Conservation (phyloP, 2,797 vertebrate species). For the Sebastes iracundus region DNA sequence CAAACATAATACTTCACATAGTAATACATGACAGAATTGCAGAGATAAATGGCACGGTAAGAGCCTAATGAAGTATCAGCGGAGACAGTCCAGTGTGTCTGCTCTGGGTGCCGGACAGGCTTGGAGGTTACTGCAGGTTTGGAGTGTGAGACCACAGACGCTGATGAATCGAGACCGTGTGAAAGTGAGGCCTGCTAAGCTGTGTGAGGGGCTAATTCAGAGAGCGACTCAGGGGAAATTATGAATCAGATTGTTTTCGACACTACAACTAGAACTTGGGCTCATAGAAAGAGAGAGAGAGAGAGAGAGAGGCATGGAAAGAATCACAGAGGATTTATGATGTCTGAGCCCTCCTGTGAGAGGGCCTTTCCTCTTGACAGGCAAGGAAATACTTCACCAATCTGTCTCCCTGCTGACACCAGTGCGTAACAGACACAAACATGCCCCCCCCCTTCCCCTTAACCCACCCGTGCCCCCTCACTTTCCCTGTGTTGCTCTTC, state of each 20-base stretch:
- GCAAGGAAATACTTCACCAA: constrained; percentile 74
- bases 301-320: constrained; percentile 61
- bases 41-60: constrained; percentile 35
- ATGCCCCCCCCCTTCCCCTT: constrained; percentile 29
- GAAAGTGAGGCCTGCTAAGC: constrained; percentile 60
- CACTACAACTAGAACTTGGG: constrained; percentile 33
- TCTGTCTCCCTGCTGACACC: constrained; percentile 72
- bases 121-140: constrained; percentile 32
- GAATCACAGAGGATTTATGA: constrained; percentile 77
- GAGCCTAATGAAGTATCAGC: constrained; percentile 45
- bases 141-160: constrained; percentile 40
- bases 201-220: constrained; percentile 56
- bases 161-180: constrained; percentile 57
- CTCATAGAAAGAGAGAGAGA: constrained; percentile 4
- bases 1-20: constrained; percentile 24
- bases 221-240: constrained; percentile 61
- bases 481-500: constrained; percentile 41
- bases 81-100: constrained; percentile 39
- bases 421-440: constrained; percentile 59
- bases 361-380: constrained; percentile 69
- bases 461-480: constrained; percentile 31
- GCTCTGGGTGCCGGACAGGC: constrained; percentile 19
- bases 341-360: constrained; percentile 77
- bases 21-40: constrained; percentile 32
- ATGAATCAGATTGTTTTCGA: constrained; percentile 72